Percentiles rank a stretch among this genome's conserved stretches.
Evolutionary conservation across 1,140 invertebrate genomes (phyloP).

Genomic region (Carcinoscorpius rotundicauda): DNA sequence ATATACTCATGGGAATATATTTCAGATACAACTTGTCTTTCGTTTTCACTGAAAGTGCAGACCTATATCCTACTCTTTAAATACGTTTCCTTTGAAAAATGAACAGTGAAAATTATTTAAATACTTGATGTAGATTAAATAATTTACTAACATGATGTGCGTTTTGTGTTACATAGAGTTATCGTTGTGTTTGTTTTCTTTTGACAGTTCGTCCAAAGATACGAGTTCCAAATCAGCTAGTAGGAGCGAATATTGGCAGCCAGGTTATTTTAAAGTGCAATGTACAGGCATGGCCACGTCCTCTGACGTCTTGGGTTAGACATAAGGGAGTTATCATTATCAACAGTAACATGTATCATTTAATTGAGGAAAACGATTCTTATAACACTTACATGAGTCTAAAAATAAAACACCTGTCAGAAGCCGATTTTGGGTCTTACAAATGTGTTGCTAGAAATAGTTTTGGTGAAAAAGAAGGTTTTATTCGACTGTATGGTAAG

Average conservation of each 20-base stretch:
- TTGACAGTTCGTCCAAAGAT: constrained; percentile 61
- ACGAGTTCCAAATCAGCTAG: constrained; percentile 64
- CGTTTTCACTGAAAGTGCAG: too few relatives aligned
- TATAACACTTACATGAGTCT: neutral
- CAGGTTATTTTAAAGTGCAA: constrained; percentile 64
- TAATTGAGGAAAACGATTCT: neutral
- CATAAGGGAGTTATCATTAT: constrained; percentile 24
- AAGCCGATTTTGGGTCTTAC: constrained; percentile 65
- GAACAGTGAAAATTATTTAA: too few relatives aligned
- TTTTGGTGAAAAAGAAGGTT: constrained; percentile 75
- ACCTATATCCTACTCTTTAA: too few relatives aligned
- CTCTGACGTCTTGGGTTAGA: constrained; percentile 25
- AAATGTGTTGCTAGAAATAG: constrained; percentile 88
- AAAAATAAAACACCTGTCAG: constrained; percentile 34
- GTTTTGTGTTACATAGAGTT: neutral
- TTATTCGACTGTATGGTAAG: constrained; percentile 78
- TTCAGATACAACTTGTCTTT: too few relatives aligned
- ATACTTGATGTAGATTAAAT: too few relatives aligned
- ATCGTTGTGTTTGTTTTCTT: constrained; percentile 1
- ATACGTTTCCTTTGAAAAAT: too few relatives aligned
- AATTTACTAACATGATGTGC: too few relatives aligned
- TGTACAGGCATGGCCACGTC: constrained; percentile 14
- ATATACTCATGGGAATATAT: too few relatives aligned
- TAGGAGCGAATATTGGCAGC: constrained; percentile 63
- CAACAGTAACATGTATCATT: constrained; percentile 42